These are phyloP conservation scores for Melanogrammus aeglefinus DNA, from an alignment of 2,797 vertebrate genomes.

Conservation along the genomic window DNA sequence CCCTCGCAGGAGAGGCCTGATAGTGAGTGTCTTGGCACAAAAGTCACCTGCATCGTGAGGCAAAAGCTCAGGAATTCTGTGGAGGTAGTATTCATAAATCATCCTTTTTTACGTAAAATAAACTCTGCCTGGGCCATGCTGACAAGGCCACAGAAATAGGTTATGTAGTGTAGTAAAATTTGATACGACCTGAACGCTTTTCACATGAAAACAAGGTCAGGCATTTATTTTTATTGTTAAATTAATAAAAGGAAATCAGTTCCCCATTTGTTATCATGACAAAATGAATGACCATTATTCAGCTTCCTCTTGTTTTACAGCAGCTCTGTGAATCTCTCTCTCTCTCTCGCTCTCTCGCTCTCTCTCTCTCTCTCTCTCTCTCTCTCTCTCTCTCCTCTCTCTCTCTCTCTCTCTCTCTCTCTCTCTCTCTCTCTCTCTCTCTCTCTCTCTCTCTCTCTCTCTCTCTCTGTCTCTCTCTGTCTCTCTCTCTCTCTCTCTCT, in stretches of 20 bases:
- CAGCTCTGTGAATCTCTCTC: neutral
- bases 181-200: neutral
- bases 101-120: conserved; percentile 47
- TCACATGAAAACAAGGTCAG: neutral
- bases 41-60: conserved; percentile 65
- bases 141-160: conserved; percentile 8
- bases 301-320: neutral
- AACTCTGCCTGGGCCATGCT: conserved; percentile 34
- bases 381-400: too few species aligned
- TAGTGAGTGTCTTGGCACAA: conserved; percentile 57
- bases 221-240: neutral
- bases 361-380: neutral
- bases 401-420: neutral
- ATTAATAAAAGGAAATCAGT: neutral
- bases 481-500: neutral
- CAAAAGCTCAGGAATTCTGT: conserved; percentile 57
- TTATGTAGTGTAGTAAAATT: conserved; percentile 6
- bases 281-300: neutral
- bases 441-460: neutral
- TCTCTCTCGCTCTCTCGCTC: too few species aligned
- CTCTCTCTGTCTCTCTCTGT: neutral
- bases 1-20: conserved; percentile 60
- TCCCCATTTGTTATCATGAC: neutral
- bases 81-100: conserved; percentile 59
- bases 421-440: neutral